phyloP scores from a whole-genome alignment of 2,797 vertebrate species.

The Scyliorhinus canicula region DNA sequence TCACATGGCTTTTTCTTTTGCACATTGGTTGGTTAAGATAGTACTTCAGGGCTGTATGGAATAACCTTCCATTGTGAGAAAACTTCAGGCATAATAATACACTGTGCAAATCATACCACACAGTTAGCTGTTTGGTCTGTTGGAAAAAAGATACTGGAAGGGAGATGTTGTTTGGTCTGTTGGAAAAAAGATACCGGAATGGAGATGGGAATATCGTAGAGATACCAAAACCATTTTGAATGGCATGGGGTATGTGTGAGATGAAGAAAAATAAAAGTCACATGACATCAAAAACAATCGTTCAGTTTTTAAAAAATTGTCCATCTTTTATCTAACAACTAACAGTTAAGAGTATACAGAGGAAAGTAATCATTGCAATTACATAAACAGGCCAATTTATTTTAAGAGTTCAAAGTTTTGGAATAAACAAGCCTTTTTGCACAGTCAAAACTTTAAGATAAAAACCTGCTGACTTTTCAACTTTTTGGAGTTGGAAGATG shows the following conservation, averaged over 20 bases:
- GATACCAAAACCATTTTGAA: neutral
- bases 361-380: constrained; percentile 22
- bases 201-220: neutral
- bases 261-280: neutral
- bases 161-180: neutral
- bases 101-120: neutral
- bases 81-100: neutral
- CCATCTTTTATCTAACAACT: neutral
- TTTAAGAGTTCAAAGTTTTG: constrained; percentile 22
- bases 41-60: neutral
- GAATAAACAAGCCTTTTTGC: neutral
- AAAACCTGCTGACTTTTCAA: constrained; percentile 27
- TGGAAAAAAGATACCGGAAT: neutral
- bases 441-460: constrained; percentile 23
- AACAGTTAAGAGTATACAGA: neutral
- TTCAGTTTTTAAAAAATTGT: neutral
- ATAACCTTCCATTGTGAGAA: neutral
- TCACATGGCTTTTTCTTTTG: neutral
- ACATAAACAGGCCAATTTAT: constrained; percentile 27
- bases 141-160: neutral
- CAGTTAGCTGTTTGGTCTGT: neutral
- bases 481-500: neutral
- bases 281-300: neutral
- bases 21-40: neutral
- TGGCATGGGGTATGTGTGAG: neutral